These are phyloP conservation scores for Phoxinus phoxinus DNA, from an alignment of 2,113 vertebrate species.

Conservation along the genomic window DNA sequence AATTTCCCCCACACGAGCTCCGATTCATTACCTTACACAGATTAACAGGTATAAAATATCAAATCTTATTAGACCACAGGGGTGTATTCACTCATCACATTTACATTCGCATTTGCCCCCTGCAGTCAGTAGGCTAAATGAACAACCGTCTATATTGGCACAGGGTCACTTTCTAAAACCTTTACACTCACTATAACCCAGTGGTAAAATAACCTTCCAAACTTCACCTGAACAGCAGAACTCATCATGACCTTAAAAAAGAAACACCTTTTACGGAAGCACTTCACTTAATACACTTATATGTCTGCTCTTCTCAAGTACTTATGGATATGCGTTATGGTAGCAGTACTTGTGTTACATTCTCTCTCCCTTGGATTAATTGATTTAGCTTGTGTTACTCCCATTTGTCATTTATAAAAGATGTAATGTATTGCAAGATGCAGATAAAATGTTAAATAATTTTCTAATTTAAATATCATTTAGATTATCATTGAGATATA, in stretches of 20 bases:
- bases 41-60: background rate
- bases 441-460: background rate
- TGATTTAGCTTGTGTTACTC: background rate
- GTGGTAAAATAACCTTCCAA: background rate
- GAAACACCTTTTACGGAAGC: background rate
- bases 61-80: background rate
- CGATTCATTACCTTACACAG: background rate
- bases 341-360: background rate
- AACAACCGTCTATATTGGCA: background rate
- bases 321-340: background rate
- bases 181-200: background rate
- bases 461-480: background rate
- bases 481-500: background rate
- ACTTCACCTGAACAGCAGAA: background rate
- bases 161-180: background rate
- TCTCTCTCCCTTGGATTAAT: background rate
- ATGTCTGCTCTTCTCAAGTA: background rate
- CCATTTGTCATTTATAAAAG: background rate
- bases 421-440: background rate
- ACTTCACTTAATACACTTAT: background rate
- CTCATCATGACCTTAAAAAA: background rate
- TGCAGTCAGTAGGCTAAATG: conserved; percentile 2
- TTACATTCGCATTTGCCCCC: background rate
- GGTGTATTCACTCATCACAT: background rate
- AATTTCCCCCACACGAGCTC: background rate